phyloP scores from a whole-genome alignment of 2,113 vertebrate species.

The Aldabrachelys gigantea region DNA sequence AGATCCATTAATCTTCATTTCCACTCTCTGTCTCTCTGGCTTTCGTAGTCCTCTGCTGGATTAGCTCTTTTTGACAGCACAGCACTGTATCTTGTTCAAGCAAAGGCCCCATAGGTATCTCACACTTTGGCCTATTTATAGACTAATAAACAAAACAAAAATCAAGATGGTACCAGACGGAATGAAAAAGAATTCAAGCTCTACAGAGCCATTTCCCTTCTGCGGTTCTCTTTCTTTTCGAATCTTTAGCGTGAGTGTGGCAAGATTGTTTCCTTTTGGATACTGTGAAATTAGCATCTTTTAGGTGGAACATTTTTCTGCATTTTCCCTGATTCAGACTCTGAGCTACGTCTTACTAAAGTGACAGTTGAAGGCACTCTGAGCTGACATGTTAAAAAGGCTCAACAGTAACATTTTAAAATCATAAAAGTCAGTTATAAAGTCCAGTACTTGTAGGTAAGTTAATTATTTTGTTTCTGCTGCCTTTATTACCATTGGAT shows the following conservation, averaged over 20 bases:
- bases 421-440: neutral
- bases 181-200: neutral
- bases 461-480: neutral
- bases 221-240: neutral
- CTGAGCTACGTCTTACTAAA: too few species aligned
- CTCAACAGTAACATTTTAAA: neutral
- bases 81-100: conserved; percentile 14
- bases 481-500: neutral
- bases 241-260: neutral
- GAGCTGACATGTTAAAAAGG: neutral
- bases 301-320: rapidly evolving
- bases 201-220: neutral
- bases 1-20: conserved; percentile 55
- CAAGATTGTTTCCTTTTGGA: rapidly evolving
- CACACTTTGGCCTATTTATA: neutral
- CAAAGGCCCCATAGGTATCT: conserved; percentile 1
- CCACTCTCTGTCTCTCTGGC: neutral
- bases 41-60: neutral
- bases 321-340: neutral
- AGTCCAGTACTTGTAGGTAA: neutral
- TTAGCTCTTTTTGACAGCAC: neutral
- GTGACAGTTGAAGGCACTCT: rapidly evolving
- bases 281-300: neutral
- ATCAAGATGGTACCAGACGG: neutral
- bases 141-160: conserved; percentile 16